Conservation (phyloP, 1,140 invertebrate genomes). For the Zaprionus capensis region DNA sequence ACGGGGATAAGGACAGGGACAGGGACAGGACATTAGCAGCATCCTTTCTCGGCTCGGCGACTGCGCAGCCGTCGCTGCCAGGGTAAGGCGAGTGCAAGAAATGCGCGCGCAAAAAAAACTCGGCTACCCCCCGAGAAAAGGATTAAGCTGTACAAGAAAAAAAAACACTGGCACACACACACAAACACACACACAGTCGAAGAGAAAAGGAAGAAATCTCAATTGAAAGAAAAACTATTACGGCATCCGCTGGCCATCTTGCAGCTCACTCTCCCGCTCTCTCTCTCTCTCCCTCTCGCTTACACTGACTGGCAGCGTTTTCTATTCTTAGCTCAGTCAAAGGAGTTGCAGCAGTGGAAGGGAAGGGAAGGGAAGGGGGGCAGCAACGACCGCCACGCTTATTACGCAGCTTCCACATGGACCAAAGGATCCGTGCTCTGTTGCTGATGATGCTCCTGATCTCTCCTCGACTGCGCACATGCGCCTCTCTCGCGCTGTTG, state of each 20-base stretch:
- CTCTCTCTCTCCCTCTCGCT: neutral
- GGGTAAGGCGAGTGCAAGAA: constrained; percentile 55
- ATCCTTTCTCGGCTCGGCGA: constrained; percentile 74
- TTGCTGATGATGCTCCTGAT: neutral
- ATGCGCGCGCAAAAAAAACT: constrained; percentile 73
- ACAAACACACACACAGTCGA: constrained; percentile 36
- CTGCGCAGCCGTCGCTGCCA: constrained; percentile 63
- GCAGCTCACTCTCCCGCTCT: constrained; percentile 21
- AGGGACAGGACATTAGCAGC: constrained; percentile 74
- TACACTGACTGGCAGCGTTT: neutral
- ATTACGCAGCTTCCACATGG: constrained; percentile 73
- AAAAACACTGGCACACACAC: constrained; percentile 32
- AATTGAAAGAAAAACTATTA: constrained; percentile 42
- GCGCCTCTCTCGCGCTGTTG: constrained; percentile 8
- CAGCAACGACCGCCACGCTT: constrained; percentile 64
- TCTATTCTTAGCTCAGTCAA: constrained; percentile 52
- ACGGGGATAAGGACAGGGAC: constrained; percentile 24
- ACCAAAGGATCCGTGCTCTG: constrained; percentile 2
- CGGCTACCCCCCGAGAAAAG: constrained; percentile 54
- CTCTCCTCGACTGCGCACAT: constrained; percentile 62
- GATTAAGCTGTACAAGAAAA: constrained; percentile 47
- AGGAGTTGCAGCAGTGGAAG: constrained; percentile 9
- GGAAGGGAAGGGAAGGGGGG: constrained; percentile 4
- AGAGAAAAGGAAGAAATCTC: constrained; percentile 20
- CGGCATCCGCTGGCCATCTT: constrained; percentile 53